phyloP scores from a whole-genome alignment of 2,113 vertebrate species.

The Zosterops pallidus region DNA sequence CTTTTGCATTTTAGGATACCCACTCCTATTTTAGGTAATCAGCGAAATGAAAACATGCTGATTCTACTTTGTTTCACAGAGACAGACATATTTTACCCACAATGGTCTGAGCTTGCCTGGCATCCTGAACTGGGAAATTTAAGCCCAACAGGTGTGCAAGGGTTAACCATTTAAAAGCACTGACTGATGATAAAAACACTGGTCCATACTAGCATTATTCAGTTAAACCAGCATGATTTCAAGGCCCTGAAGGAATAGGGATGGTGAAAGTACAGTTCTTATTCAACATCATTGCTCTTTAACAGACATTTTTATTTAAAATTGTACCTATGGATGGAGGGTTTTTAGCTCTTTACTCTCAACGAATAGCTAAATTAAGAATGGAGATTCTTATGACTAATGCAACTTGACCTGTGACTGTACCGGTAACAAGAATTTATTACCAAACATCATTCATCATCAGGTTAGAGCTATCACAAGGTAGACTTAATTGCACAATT shows the following conservation, averaged over 20 bases:
- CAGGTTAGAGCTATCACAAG: neutral
- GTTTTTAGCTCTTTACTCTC: neutral
- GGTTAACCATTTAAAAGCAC: neutral
- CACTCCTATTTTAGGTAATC: neutral
- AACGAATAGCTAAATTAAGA: neutral
- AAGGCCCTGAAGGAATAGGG: neutral
- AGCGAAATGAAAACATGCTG: neutral
- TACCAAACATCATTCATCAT: neutral
- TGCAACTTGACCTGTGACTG: neutral
- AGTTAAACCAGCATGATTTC: neutral
- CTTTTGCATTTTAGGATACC: neutral
- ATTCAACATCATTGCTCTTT: neutral
- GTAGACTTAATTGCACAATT: neutral
- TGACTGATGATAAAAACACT: neutral
- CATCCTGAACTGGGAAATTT: neutral
- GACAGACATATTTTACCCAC: neutral
- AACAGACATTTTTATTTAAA: neutral
- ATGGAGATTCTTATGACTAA: neutral
- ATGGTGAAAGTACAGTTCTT: neutral
- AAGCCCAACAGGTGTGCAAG: neutral
- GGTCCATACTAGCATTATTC: neutral
- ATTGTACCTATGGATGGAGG: neutral
- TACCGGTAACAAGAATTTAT: neutral
- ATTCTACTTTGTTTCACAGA: neutral
- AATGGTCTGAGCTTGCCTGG: neutral